A percentile compares a stretch with the other conserved stretches of the same genome.
These are phyloP conservation scores for Tridacna gigas DNA, from an alignment of 2,888 invertebrate genomes.

Conservation along the genomic window DNA sequence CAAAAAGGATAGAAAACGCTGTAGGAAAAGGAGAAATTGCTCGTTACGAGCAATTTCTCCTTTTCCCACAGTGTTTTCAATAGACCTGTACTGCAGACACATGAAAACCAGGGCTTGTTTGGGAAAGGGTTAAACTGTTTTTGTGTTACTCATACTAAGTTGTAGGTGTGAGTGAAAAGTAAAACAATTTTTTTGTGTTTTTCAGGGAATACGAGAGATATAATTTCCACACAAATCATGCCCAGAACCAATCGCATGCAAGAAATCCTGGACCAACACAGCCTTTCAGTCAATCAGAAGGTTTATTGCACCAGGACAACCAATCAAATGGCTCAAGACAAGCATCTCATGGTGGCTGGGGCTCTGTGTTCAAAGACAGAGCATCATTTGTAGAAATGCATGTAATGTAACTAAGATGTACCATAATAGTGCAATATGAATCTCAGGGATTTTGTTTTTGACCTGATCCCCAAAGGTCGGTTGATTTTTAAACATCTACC, in stretches of 20 bases:
- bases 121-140: neutral
- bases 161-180: too few species aligned
- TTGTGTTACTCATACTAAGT: neutral
- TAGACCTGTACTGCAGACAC: too few species aligned
- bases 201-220: constrained; percentile 11
- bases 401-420: constrained; percentile 27
- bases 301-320: neutral
- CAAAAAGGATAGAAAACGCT: too few species aligned
- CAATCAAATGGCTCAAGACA: constrained; percentile 26
- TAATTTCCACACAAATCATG: neutral
- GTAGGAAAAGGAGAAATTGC: too few species aligned
- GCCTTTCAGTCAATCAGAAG: constrained; percentile 10
- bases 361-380: constrained; percentile 49
- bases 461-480: neutral
- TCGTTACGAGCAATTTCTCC: too few species aligned
- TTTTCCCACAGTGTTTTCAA: too few species aligned
- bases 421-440: neutral
- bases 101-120: too few species aligned
- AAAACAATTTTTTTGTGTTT: neutral
- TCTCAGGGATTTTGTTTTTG: neutral
- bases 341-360: constrained; percentile 37
- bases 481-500: neutral
- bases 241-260: neutral
- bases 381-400: constrained; percentile 62
- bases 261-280: neutral